A percentile compares a stretch with the other conserved stretches of the same genome.
These are phyloP conservation scores for Chironomus tepperi DNA, from an alignment of 1,140 invertebrate genomes.

Conservation along the genomic window DNA sequence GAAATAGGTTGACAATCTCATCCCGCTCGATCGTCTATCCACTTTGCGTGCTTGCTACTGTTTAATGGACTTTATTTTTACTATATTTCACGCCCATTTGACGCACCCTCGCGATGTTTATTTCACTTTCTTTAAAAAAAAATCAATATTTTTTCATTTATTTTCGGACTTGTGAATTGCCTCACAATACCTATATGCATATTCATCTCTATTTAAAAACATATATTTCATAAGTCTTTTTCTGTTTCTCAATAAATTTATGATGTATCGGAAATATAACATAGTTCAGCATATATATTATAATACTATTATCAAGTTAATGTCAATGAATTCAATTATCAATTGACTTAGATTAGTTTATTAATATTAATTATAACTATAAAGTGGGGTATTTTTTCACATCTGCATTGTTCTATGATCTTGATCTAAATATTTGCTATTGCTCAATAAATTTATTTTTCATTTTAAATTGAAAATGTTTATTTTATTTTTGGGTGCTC, in stretches of 20 bases:
- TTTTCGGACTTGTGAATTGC: not conserved
- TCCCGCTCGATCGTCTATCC: not conserved
- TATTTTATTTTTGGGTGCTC: too few relatives aligned
- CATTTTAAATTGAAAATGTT: too few relatives aligned
- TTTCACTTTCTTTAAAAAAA: not conserved
- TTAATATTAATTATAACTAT: conserved; percentile 7
- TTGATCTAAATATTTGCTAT: not conserved
- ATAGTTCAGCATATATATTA: too few relatives aligned
- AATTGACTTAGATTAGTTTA: not conserved
- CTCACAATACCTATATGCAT: not conserved
- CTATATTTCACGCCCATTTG: not conserved
- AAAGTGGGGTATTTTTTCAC: too few relatives aligned
- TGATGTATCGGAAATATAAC: too few relatives aligned
- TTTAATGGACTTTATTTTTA: not conserved
- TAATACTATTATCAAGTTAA: not conserved
- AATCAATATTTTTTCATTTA: not conserved
- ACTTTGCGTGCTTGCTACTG: too few relatives aligned
- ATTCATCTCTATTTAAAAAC: too few relatives aligned
- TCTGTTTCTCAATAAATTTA: too few relatives aligned
- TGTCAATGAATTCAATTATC: not conserved
- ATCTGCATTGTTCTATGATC: not conserved
- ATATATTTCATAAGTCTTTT: too few relatives aligned
- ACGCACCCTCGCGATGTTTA: not conserved
- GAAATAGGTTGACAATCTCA: not conserved
- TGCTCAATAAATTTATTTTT: too few relatives aligned